A percentile compares a stretch with the other conserved stretches of the same genome.
Evolutionary conservation across 2,888 invertebrate genomes (phyloP).

Genomic region (Coelopa pilipes): DNA sequence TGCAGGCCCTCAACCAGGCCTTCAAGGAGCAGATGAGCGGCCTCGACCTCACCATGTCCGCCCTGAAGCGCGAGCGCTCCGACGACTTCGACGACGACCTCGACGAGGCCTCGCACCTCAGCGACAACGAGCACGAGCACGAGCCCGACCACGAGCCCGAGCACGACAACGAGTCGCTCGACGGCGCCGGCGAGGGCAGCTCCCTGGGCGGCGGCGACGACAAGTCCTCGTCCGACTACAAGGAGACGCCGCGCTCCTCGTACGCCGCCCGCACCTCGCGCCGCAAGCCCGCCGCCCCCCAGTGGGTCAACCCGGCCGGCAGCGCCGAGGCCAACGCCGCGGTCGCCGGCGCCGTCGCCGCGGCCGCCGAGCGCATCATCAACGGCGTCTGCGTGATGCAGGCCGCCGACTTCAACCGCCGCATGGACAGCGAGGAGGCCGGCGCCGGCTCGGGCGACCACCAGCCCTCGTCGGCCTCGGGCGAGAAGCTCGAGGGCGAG

Average conservation of each 20-base stretch:
- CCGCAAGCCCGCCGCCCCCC: slow-evolving; percentile 94
- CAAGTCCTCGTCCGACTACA: slow-evolving; percentile 45
- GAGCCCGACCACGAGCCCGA: slow-evolving; percentile 49
- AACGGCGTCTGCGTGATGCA: slow-evolving; percentile 93
- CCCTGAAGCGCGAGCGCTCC: slow-evolving; percentile 77
- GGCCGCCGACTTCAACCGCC: slow-evolving; percentile 75
- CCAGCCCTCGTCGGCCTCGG: slow-evolving; percentile 26
- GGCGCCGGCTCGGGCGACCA: slow-evolving; percentile 74
- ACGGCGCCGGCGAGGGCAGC: slow-evolving; percentile 47
- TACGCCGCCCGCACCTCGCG: slow-evolving; percentile 71
- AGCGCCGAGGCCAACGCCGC: slow-evolving; percentile 67
- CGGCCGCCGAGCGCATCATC: slow-evolving; percentile 76
- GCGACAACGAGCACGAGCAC: slow-evolving; percentile 61
- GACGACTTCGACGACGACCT: slow-evolving; percentile 72
- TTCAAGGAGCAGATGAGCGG: slow-evolving; percentile 86
- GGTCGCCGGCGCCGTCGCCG: slow-evolving; percentile 32
- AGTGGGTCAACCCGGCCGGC: slow-evolving; percentile 91
- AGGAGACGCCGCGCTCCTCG: slow-evolving; percentile 51
- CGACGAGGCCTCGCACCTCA: slow-evolving; percentile 71
- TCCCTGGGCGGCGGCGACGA: slow-evolving; percentile 61
- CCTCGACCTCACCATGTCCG: slow-evolving; percentile 86
- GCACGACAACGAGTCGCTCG: slow-evolving; percentile 63
- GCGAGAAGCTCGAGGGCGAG: slow-evolving; percentile 47
- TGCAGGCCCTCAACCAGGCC: slow-evolving; percentile 70
- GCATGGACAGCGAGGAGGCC: slow-evolving; percentile 58